Base-by-base conservation (phyloP, 2,797 vertebrate genomes). In the Gallirallus australis region DNA sequence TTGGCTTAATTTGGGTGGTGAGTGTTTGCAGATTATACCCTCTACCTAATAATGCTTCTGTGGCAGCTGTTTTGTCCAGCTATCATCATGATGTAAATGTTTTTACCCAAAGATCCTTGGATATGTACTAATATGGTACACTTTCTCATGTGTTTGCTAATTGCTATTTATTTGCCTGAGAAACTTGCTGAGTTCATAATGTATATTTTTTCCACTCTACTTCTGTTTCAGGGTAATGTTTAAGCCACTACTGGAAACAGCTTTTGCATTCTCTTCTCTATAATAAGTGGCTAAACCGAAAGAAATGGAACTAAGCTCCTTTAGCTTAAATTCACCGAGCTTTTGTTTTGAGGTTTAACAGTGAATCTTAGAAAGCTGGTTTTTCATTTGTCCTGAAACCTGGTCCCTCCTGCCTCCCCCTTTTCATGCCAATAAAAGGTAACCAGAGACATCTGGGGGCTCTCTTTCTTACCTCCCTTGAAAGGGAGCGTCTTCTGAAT, bases 381-480 rank as follows among this genome's bases (percentile, higher is more conserved):
- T 96, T 96, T 96, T 95, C 78, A 61, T 86, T 95, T 93, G 81
- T 78, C 78, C 94, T 78, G 94, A 95, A 97, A 94, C 68, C 65
- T 86, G 86, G 15, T 15, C 63, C 40, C 81, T 89, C 77, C 83
- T 73, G 70, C 59, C 66, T 90, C 50, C 56, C 27, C 31, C 56
- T 89, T 93, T 97, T 94, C 90, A 93, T 92, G 86, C 70, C 52
- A 91, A 94, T 93, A 35, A 95, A 97, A 97, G 90, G 96, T 96
- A 97, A 96, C 92, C 82, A 91, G 93, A 93, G 93, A 92, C 70
- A 92, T 61, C 93, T 93, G 76, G 83, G 75, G 92, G 50, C 25
- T 94, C 42, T 71, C 63, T 86, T 94, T 93, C 91, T 64, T 70
- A 45, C 80, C 60, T 96, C 48, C 65, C 78, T 63, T 94, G 82